These are phyloP conservation scores for Mesochorus sp. DNA, from an alignment of 2,888 invertebrate genomes.

Conservation along the genomic window DNA sequence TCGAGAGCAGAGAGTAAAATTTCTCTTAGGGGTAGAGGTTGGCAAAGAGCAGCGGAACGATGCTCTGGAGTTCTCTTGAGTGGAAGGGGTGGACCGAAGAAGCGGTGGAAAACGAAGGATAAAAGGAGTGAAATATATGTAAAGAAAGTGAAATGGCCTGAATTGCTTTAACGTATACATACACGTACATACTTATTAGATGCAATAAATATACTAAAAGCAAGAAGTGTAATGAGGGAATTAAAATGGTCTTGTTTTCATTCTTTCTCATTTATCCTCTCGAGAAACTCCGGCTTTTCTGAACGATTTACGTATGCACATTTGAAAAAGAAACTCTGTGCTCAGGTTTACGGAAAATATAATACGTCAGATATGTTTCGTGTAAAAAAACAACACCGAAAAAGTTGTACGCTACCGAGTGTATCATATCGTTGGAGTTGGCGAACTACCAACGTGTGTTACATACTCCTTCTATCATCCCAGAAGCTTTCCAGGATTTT, in stretches of 20 bases:
- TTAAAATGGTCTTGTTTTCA: constrained; percentile 60
- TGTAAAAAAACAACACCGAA: constrained; percentile 18
- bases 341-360: neutral
- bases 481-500: constrained; percentile 67
- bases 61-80: constrained; percentile 39
- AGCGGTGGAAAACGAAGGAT: constrained; percentile 37
- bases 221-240: constrained; percentile 64
- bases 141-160: constrained; percentile 52
- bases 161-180: constrained; percentile 26
- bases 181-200: neutral
- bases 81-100: constrained; percentile 29
- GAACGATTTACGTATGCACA: constrained; percentile 23
- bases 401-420: constrained; percentile 32
- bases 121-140: constrained; percentile 41
- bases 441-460: constrained; percentile 54
- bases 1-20: constrained; percentile 21
- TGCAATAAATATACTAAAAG: constrained; percentile 42
- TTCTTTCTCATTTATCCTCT: constrained; percentile 7
- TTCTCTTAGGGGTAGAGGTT: constrained; percentile 22
- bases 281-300: constrained; percentile 15
- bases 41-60: constrained; percentile 29
- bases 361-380: constrained; percentile 18
- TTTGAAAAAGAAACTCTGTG: neutral
- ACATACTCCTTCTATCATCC: constrained; percentile 41
- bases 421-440: constrained; percentile 66